Base-by-base conservation (phyloP, 2,888 invertebrate species). In the Pimpla rufipes region DNA sequence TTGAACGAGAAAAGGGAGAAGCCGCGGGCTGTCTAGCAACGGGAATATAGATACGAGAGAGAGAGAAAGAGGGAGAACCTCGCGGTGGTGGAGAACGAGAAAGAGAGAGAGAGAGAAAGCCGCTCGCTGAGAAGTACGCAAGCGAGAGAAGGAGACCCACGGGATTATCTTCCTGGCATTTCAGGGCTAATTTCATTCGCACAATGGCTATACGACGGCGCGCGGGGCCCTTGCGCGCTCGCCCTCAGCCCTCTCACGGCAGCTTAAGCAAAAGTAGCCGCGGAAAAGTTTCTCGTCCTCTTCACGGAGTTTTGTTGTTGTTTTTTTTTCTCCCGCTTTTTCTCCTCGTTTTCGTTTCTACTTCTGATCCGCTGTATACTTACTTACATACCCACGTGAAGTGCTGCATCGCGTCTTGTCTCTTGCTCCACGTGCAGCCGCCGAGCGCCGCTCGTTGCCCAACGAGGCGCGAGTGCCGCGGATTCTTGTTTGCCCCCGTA, bases 181-280 rank as follows among this genome's bases (percentile, higher is more conserved):
- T 93, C 90, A 91, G 90, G 92, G 90, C 91, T 93, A 93, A 93
- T 93, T 93, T 93, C 90, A 88, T 89, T 86, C 88, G 88, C 88
- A 92, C 91, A 93, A 92, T 91, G 89, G 87, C 81, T 57, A 37
- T 16, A 81, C 74, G 77, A 79, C 75, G 84, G 76, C 83, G 86
- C 79, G 67, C 37, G 7, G 83, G 70, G 83, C 80, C 85, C 81
- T 76, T 81, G 76, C 45, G 67, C 64, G 57, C 45, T 71, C 64
- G 57, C 18, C 66, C 66, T 80, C 78, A 75, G 79, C 81, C 68
- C 73, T 77, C 59, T 77, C 59, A 64, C 52, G 23, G 66, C 47
- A 55, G 75, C 79, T 42, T 66, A 74, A 77, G 79, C 37, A 73
- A 52, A 71, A 79, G 77, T 73, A 80, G 83, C 79, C 52, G 66